Evolutionary conservation across 2,113 vertebrate species (phyloP).

Genomic region (Donacobius atricapilla): DNA sequence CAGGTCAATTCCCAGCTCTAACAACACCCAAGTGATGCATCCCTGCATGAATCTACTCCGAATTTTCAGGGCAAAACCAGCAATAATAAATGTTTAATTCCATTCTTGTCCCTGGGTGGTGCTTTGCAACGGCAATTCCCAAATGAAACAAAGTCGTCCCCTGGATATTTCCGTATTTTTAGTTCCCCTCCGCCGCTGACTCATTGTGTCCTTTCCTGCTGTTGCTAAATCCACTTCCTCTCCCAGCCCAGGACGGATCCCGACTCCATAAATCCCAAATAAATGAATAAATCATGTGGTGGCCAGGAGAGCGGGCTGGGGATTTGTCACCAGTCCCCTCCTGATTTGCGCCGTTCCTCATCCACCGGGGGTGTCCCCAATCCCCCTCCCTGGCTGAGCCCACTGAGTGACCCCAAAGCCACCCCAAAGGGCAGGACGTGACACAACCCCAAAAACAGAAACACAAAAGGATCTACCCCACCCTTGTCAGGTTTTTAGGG

Average conservation of each 20-base stretch:
- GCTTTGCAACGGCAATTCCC: not conserved
- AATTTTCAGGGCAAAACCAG: not conserved
- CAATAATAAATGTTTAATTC: not conserved
- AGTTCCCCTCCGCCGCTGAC: slow-evolving; percentile 25
- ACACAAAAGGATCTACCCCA: accelerated
- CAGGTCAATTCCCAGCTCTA: not conserved
- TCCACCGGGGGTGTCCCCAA: accelerated
- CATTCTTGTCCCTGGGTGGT: not conserved
- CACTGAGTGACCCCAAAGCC: not conserved
- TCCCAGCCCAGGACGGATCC: not conserved
- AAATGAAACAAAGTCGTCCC: not conserved
- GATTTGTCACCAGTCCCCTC: not conserved
- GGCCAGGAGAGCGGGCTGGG: not conserved
- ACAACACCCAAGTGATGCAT: not conserved
- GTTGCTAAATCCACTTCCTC: slow-evolving; percentile 25
- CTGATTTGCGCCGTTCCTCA: accelerated
- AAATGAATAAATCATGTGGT: not conserved
- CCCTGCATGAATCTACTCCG: not conserved
- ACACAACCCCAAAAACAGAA: not conserved
- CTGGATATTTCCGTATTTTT: slow-evolving; percentile 1
- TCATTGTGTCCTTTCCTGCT: slow-evolving; percentile 42
- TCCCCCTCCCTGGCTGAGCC: not conserved
- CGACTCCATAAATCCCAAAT: not conserved
- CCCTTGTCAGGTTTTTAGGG: accelerated
- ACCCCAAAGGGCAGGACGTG: not conserved